phyloP scores from a whole-genome alignment of 2,113 vertebrate species.

The Rhinoderma darwinii region DNA sequence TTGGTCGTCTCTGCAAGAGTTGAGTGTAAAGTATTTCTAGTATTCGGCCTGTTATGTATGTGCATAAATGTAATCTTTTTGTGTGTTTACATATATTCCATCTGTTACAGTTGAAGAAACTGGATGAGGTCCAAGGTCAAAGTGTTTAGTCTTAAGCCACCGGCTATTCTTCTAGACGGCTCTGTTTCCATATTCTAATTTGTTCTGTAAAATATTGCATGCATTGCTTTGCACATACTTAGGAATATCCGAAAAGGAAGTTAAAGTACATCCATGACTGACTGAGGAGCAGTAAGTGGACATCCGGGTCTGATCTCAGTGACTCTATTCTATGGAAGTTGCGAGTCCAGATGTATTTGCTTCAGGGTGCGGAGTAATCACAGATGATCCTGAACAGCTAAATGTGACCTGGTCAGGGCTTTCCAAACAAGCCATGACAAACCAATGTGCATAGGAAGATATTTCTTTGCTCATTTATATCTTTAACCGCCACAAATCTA shows the following conservation, averaged over 20 bases:
- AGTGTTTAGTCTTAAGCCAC: too few relatives aligned
- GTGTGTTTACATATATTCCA: too few relatives aligned
- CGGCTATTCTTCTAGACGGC: neutral
- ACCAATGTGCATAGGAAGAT: neutral
- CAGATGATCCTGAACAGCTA: constrained; percentile 21
- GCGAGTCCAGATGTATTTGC: constrained; percentile 19
- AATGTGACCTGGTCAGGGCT: neutral
- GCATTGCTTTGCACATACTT: neutral
- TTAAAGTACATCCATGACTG: neutral
- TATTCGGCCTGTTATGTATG: neutral
- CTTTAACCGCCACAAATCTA: neutral
- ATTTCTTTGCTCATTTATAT: neutral
- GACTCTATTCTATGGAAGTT: neutral
- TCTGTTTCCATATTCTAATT: neutral
- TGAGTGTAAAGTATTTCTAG: neutral
- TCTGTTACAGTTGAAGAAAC: neutral
- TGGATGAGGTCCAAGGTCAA: neutral
- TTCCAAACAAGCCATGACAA: neutral
- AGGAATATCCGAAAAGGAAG: neutral
- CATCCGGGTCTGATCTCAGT: neutral
- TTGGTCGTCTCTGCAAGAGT: too few relatives aligned
- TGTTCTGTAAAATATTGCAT: too few relatives aligned
- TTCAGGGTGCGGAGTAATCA: neutral
- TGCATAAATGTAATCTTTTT: too few relatives aligned
- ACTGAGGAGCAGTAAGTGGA: neutral